A percentile compares a stretch with the other conserved stretches of the same genome.
Evolutionary conservation across 1,140 invertebrate species (phyloP).

Genomic region (Hyles vespertilio): DNA sequence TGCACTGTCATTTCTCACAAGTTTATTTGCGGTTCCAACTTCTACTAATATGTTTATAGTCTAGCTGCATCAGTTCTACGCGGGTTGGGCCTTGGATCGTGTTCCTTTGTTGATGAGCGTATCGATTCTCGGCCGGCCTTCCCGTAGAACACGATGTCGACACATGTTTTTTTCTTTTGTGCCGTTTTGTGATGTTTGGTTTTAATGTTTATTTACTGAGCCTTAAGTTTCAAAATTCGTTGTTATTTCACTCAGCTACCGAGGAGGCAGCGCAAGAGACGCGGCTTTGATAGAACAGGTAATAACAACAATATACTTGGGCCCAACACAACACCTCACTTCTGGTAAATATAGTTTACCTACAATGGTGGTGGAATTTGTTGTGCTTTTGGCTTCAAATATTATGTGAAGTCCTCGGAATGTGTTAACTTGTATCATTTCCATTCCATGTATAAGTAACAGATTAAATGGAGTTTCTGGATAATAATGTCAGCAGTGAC

Average conservation of each 20-base stretch:
- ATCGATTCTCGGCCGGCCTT: conserved; percentile 8
- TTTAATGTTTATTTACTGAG: conserved; percentile 69
- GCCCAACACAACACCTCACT: conserved; percentile 45
- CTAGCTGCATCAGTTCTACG: conserved; percentile 47
- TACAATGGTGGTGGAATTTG: conserved; percentile 16
- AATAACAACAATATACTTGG: conserved; percentile 63
- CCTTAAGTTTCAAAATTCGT: conserved; percentile 71
- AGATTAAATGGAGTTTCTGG: background rate
- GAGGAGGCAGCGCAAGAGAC: conserved; percentile 76
- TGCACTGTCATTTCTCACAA: conserved; percentile 62
- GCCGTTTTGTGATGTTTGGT: conserved; percentile 73
- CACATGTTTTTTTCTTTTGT: conserved; percentile 65
- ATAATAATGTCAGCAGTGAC: background rate
- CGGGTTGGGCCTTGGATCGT: conserved; percentile 15
- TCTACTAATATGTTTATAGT: conserved; percentile 63
- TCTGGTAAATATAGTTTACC: conserved; percentile 12
- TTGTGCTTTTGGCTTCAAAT: conserved; percentile 14
- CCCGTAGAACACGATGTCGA: conserved; percentile 34
- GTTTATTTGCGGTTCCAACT: conserved; percentile 71
- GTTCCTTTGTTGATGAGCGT: conserved; percentile 2
- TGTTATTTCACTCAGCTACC: conserved; percentile 76
- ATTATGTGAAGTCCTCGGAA: conserved; percentile 11
- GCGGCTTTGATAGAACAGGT: conserved; percentile 77
- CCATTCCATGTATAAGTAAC: background rate
- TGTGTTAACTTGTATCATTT: conserved; percentile 1